Conservation (phyloP, 2,888 invertebrate genomes). For the Hedya salicella region DNA sequence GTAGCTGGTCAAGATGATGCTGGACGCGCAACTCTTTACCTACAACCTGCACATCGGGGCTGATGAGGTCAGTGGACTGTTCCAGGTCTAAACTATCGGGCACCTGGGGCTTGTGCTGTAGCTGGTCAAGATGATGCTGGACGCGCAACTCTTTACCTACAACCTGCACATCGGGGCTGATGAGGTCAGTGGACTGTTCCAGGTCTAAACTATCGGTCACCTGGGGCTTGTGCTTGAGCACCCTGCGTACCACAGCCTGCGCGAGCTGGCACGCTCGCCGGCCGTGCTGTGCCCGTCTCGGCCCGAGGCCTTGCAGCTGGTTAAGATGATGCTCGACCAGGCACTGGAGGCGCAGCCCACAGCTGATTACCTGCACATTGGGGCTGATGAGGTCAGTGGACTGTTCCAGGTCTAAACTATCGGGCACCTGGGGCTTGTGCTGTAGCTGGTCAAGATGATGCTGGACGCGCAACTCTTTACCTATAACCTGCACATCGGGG, state of each 20-base stretch:
- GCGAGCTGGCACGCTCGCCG: slow-evolving; percentile 88
- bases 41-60: slow-evolving; percentile 92
- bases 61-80: slow-evolving; percentile 86
- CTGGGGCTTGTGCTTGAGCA: slow-evolving; percentile 93
- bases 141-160: slow-evolving; percentile 86
- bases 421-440: too few species aligned
- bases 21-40: slow-evolving; percentile 87
- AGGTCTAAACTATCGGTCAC: slow-evolving; percentile 95
- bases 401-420: too few species aligned
- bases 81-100: not conserved
- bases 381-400: too few species aligned
- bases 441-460: slow-evolving; percentile 87
- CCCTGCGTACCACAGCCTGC: slow-evolving; percentile 85
- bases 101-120: slow-evolving; percentile 83
- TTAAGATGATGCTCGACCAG: too few species aligned
- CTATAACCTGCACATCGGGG: slow-evolving; percentile 93
- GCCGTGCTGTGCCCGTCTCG: slow-evolving; percentile 91
- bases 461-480: too few species aligned
- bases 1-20: slow-evolving; percentile 86
- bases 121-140: slow-evolving; percentile 88
- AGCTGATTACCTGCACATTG: too few species aligned
- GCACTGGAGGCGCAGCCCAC: too few species aligned
- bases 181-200: slow-evolving; percentile 83
- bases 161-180: slow-evolving; percentile 93
- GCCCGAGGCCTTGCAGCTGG: slow-evolving; percentile 84